Base-by-base conservation (phyloP, 2,888 invertebrate species). In the Camponotus fellah region DNA sequence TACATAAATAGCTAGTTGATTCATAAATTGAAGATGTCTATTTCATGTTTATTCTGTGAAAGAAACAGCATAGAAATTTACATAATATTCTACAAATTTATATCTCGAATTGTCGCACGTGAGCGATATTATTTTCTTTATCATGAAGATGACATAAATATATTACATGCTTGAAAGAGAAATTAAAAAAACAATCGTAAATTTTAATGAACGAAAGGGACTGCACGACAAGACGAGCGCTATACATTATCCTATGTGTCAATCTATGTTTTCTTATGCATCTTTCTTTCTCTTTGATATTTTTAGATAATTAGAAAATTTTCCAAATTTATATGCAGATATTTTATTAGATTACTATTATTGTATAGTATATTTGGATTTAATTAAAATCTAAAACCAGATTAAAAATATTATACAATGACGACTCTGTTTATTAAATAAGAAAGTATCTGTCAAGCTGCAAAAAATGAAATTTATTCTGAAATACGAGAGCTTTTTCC, bases 111-210 rank as follows among this genome's bases (percentile, higher is more conserved):
- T 4, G 32, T 62, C n/a, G 10, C n/a, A 17, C 6, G 37, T 32
- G 14, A n/a, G 12, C 21, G 21, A 10, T 46, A 10, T 46, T 34
- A 5, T 49, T 34, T 32, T 62, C 34, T 60, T 5, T 49, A 9
- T 62, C 34, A 21, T 26, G 0, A 12, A 14, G 46, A 37, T 5
- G 43, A 21, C 65, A 58, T 46, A 49, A 69, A 86, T 83, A 79
- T 68, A 84, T 71, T 65, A 74, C 43, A 53, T 62, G n/a, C 12
- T 53, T 32, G 14, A 26, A 2, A 26, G 26, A 26, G 26, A 43
- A 82, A 79, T 82, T 75, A 66, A 83, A 82, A 66, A 83, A 82
- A 79, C 46, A 77, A 53, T 37, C 49, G 32, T 75, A 64, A 82
- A 58, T 85, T 56, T 74, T 46, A 62, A 46, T 32, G 65, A 46